Evolutionary conservation across 1,140 invertebrate genomes (phyloP), one percentile per base, ranked within the genome.

Genomic region (Penaeus vannamei): DNA sequence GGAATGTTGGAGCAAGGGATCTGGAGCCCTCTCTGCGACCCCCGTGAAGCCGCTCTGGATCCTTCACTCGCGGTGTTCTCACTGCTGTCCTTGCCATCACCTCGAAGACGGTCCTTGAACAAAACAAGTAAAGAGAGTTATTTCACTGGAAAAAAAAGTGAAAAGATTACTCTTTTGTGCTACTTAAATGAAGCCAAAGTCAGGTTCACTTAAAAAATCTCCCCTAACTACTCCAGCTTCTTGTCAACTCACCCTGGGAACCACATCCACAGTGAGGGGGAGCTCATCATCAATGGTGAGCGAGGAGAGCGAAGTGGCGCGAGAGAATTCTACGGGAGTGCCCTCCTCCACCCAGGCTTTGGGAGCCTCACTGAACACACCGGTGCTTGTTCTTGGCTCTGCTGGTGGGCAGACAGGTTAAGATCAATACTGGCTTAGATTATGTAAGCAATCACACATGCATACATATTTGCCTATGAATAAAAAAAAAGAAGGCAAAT

Each of bases 271-370:
- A 26, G 84, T 26, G 59, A 88, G 59, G 29, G 85, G 85, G 22
- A 88, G 42, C 29, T 88, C 90, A 81, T 92, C 91, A 60, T 92
- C 91, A 76, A 92, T 86, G 76, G 91, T 92, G 86, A 92, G 90
- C 46, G 90, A 91, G 85, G 81, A 92, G 46, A 87, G 90, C n/a
- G 90, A 90, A 12, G 91, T 91, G 36, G 90, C 86, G 29, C 84
- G 86, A n/a, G 90, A 90, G 66, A 91, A 90, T 59, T 90, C 90
- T 60, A 90, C 89, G 1, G 91, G 91, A 8, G 91, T 92, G 46
- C 91, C 92, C 66, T 92, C 91, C 60, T 90, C 89, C 19, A 84
- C 79, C 62, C 90, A 91, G n/a, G 89, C 90, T 92, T 93, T 81
- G 83, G 91, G 90, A 32, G 87, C 76, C 84, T 92, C 92, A 64